Evolutionary conservation across 2,113 vertebrate genomes (phyloP), one percentile per base, ranked within the genome.

Genomic region (Nerophis ophidion): DNA sequence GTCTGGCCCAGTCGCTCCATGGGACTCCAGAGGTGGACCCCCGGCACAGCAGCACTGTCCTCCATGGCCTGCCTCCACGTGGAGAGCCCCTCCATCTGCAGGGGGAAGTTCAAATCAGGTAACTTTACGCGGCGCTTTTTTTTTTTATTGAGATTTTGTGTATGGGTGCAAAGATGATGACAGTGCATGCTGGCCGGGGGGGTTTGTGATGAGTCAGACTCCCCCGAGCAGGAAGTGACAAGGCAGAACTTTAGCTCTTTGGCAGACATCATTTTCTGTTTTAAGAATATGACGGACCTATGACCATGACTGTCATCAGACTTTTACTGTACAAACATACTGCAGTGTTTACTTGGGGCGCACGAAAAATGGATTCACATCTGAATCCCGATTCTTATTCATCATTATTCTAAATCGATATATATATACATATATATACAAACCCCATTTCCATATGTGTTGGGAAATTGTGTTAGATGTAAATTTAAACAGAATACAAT

Each of bases 51-150:
- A 36, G 19, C 70, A 45, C 80, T 81, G 57, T 69, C 73, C 66
- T 76, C 87, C 57, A 92, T 90, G 86, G 87, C 88, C 81, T 90
- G 87, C 75, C 82, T 89, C 58, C 84, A 88, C 53, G 87, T 89
- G 81, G 87, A 90, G 81, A 79, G 81, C 73, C 83, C 84, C 26
- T 81, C 81, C 66, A 86, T 88, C 81, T 88, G 87, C 82, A 86
- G 80, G 81, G 84, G 87, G 75, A 87, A 86, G 79, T 88, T 87
- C 63, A 79, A 82, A 87, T 84, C 84, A 88, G 85, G 80, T 84
- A 79, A 44, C 63, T 63, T 59, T 63, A 61, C 61, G n/a, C n/a
- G n/a, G n/a, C n/a, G 50, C 63, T 58, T 34, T 34, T 35, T 2
- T 19, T 12, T 8, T 38, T 42, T 56, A 13, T 7, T 44, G 17